phyloP scores from a whole-genome alignment of 2,113 vertebrate genomes.

The Gopherus flavomarginatus region DNA sequence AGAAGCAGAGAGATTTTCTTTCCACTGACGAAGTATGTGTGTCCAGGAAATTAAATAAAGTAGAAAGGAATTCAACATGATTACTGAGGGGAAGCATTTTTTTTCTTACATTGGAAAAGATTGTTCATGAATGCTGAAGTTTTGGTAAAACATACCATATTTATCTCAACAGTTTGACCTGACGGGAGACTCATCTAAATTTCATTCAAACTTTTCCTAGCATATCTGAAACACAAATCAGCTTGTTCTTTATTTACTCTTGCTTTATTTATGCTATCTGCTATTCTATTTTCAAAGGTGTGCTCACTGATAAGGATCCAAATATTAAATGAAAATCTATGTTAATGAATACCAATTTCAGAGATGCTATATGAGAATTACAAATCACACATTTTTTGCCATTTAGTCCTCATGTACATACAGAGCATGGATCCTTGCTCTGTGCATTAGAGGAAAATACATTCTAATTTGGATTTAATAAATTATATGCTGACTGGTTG shows the following conservation, averaged over 20 bases:
- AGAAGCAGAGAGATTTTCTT: background rate
- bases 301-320: background rate
- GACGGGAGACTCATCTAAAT: background rate
- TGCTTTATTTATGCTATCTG: background rate
- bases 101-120: background rate
- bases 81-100: background rate
- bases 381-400: background rate
- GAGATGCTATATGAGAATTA: background rate
- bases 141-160: background rate
- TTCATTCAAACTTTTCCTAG: background rate
- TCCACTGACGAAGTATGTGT: background rate
- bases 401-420: background rate
- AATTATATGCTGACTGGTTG: background rate
- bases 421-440: background rate
- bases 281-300: background rate
- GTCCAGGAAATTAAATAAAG: background rate
- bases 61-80: background rate
- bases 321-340: background rate
- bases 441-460: background rate
- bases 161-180: background rate
- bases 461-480: background rate
- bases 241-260: background rate
- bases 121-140: background rate
- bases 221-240: background rate
- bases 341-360: background rate